These are phyloP conservation scores for Australoheros facetus DNA, from an alignment of 2,797 vertebrate species.

Conservation along the genomic window DNA sequence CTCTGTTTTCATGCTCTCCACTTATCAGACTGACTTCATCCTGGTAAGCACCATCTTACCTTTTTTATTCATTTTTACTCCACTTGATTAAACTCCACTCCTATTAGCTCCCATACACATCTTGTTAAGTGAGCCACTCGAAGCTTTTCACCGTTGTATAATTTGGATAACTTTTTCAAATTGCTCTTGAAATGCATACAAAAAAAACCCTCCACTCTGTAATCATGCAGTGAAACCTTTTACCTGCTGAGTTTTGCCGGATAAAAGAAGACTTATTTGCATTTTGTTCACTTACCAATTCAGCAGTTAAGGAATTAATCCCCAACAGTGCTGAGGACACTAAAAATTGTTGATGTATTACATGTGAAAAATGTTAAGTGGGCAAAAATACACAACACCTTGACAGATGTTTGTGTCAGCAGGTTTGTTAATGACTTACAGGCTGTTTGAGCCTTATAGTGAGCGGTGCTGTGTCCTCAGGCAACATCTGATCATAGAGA, in stretches of 20 bases:
- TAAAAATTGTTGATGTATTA: constrained; percentile 54
- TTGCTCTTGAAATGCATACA: not conserved
- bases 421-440: constrained; percentile 23
- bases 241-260: constrained; percentile 78
- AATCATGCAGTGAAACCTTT: constrained; percentile 68
- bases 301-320: constrained; percentile 13
- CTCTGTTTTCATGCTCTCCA: constrained; percentile 97
- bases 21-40: constrained; percentile 97
- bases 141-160: not conserved
- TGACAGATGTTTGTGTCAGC: constrained; percentile 53
- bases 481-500: accelerated
- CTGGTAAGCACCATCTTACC: constrained; percentile 81
- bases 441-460: not conserved
- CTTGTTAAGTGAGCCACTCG: not conserved
- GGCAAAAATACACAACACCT: constrained; percentile 41
- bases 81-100: not conserved
- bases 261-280: constrained; percentile 21
- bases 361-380: constrained; percentile 44
- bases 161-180: not conserved
- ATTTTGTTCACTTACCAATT: constrained; percentile 26
- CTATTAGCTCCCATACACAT: not conserved
- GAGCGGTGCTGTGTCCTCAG: not conserved
- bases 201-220: not conserved
- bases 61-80: not conserved
- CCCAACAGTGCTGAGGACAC: constrained; percentile 10